Evolutionary conservation across 2,888 invertebrate species (phyloP).

Genomic region (Drosophila mulleri): DNA sequence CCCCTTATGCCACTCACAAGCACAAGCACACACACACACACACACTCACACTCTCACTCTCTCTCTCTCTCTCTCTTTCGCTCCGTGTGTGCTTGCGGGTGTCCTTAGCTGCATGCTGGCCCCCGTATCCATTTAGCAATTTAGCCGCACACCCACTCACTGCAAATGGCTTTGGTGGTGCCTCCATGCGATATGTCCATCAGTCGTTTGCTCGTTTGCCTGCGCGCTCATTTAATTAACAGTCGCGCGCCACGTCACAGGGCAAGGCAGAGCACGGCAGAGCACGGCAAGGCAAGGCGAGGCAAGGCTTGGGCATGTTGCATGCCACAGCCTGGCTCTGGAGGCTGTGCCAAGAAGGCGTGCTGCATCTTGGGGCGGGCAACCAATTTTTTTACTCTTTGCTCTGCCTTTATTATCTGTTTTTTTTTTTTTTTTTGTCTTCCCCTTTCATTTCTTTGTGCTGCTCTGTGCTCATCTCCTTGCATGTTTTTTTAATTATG

Average conservation of each 20-base stretch:
- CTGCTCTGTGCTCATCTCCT: conserved; percentile 55
- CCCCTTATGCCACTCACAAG: conserved; percentile 63
- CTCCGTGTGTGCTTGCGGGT: conserved; percentile 56
- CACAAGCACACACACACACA: neutral
- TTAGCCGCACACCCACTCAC: conserved; percentile 82
- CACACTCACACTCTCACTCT: neutral
- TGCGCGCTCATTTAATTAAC: conserved; percentile 83
- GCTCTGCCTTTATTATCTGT: conserved; percentile 33
- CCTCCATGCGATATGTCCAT: conserved; percentile 74
- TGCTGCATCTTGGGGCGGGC: conserved; percentile 64
- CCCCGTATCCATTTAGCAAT: conserved; percentile 81
- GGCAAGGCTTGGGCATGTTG: conserved; percentile 2
- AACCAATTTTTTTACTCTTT: conserved; percentile 35
- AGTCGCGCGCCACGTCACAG: conserved; percentile 79
- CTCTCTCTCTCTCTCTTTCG: neutral
- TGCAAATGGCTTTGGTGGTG: conserved; percentile 36
- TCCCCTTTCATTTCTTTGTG: conserved; percentile 25
- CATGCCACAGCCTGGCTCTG: conserved; percentile 24
- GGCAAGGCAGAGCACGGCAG: conserved; percentile 16
- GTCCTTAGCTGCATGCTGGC: conserved; percentile 59
- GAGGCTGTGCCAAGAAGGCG: conserved; percentile 47
- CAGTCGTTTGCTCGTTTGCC: conserved; percentile 83
- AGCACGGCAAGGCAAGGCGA: neutral
- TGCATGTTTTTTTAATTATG: conserved; percentile 83
- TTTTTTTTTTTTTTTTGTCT: neutral